These are phyloP conservation scores for Nettapus auritus DNA, from an alignment of 2,113 vertebrate species.

Conservation along the genomic window DNA sequence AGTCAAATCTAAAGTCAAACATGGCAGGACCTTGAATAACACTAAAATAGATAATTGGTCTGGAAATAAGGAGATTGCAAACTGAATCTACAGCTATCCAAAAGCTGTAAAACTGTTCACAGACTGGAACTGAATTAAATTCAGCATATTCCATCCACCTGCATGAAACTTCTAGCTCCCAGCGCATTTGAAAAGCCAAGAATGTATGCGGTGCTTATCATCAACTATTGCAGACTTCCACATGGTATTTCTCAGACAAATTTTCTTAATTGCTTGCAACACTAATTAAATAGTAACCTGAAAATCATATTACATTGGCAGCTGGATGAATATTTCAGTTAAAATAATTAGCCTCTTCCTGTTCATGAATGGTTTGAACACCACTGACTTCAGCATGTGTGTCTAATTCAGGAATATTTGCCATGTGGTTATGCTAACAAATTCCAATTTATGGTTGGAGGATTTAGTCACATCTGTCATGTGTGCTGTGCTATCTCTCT, in stretches of 20 bases:
- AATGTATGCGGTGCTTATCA: not conserved
- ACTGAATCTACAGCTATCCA: not conserved
- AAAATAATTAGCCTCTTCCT: conserved; percentile 50
- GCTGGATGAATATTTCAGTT: not conserved
- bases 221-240: not conserved
- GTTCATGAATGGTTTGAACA: conserved; percentile 9
- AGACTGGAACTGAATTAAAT: not conserved
- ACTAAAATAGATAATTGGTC: not conserved
- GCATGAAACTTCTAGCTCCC: not conserved
- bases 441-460: not conserved
- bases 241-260: conserved; percentile 19
- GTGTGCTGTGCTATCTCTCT: not conserved
- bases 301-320: conserved; percentile 52
- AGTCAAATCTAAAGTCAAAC: not conserved
- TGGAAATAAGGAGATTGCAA: not conserved
- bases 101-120: not conserved
- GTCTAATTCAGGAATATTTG: not conserved
- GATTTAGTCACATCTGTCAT: not conserved
- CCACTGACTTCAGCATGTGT: not conserved
- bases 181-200: not conserved
- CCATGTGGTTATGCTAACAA: not conserved
- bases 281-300: conserved; percentile 50
- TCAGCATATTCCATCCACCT: not conserved
- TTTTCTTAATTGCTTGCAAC: conserved; percentile 25
- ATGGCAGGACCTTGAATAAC: not conserved